phyloP scores from a whole-genome alignment of 2,797 vertebrate genomes.

The Spinibarbus caldwelli region DNA sequence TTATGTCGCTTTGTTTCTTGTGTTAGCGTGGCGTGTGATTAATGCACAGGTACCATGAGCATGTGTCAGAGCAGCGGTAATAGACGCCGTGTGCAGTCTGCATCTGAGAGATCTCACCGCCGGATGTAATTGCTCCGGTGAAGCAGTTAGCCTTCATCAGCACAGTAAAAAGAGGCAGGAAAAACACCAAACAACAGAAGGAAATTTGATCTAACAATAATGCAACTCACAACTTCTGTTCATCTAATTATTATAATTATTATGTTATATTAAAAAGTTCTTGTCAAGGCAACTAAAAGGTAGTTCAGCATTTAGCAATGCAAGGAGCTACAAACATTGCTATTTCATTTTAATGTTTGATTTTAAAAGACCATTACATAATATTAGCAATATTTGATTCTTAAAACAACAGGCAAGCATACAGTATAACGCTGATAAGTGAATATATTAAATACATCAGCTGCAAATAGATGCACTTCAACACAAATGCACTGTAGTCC shows the following conservation, averaged over 20 bases:
- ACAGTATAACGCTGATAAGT: background rate
- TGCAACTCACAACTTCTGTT: background rate
- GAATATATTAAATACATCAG: background rate
- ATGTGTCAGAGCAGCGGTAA: conserved; percentile 48
- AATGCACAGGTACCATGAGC: conserved; percentile 60
- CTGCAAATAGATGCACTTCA: background rate
- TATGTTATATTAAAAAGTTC: background rate
- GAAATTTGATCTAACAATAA: background rate
- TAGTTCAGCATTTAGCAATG: background rate
- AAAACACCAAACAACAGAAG: background rate
- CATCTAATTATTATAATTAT: too few relatives aligned
- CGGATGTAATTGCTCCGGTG: conserved; percentile 68
- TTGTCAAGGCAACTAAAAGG: background rate
- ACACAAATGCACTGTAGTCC: background rate
- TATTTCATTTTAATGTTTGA: background rate
- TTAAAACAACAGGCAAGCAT: background rate
- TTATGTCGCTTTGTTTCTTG: conserved; percentile 71
- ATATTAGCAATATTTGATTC: background rate
- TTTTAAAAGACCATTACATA: background rate
- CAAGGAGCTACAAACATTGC: background rate
- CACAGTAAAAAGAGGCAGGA: conserved; percentile 7
- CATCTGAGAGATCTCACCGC: conserved; percentile 61
- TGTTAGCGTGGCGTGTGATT: conserved; percentile 71
- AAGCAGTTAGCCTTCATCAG: conserved; percentile 59
- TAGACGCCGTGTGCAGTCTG: conserved; percentile 48